phyloP scores from a whole-genome alignment of 2,113 vertebrate genomes.

The Cromileptes altivelis region DNA sequence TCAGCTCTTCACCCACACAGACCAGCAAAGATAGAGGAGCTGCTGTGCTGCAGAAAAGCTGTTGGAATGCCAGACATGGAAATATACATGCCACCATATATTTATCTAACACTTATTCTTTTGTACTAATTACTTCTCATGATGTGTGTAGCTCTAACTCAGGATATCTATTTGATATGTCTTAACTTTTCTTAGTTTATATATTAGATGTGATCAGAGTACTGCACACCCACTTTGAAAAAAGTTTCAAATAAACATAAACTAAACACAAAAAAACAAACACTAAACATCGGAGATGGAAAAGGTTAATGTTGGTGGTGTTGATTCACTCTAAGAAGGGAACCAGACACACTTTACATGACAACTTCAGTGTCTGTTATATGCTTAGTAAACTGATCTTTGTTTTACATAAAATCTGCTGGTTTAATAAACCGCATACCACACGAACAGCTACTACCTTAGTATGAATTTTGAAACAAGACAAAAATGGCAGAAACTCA shows the following conservation, averaged over 20 bases:
- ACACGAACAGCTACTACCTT: background rate
- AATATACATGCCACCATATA: constrained; percentile 2
- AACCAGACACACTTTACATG: no score
- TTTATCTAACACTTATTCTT: background rate
- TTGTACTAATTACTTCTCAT: background rate
- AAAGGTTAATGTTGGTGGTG: no score
- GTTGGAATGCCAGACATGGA: constrained; percentile 37
- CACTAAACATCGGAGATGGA: no score
- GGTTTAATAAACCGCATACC: background rate
- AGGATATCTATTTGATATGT: background rate
- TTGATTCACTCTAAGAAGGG: no score
- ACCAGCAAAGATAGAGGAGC: constrained; percentile 13
- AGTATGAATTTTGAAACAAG: background rate
- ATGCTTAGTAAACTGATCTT: no score
- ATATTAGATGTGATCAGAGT: background rate
- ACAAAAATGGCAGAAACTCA: background rate
- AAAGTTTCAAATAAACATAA: no score
- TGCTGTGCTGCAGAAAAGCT: background rate
- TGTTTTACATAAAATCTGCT: no score
- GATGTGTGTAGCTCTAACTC: background rate
- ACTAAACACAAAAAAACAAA: no score
- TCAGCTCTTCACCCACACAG: constrained; percentile 29
- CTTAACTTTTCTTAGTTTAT: background rate
- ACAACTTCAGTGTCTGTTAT: background rate
- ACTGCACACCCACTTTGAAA: background rate